Conservation (phyloP, 2,888 invertebrate genomes). For the Andrena chrysosceles region DNA sequence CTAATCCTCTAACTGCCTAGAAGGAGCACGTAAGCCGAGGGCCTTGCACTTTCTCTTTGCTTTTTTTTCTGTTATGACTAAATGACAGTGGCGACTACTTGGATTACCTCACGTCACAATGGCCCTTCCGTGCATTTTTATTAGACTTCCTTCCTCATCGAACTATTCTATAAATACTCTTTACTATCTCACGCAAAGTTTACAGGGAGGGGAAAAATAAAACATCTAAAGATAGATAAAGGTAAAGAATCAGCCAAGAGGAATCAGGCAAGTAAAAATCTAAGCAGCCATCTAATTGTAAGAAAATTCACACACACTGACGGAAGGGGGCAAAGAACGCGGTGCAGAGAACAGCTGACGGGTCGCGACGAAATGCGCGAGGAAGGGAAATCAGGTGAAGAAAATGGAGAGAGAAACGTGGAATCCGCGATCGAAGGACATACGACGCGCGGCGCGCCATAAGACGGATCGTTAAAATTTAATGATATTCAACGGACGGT, state of each 20-base stretch:
- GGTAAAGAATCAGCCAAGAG: too few species aligned
- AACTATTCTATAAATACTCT: too few species aligned
- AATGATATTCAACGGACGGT: slow-evolving; percentile 71
- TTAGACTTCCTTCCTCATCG: not conserved
- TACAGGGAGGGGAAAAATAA: too few species aligned
- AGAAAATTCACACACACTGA: too few species aligned
- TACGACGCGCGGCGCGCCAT: slow-evolving; percentile 55
- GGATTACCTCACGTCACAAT: slow-evolving; percentile 16
- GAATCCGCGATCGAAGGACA: slow-evolving; percentile 63
- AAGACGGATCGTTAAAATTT: slow-evolving; percentile 70
- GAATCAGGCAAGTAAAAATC: too few species aligned
- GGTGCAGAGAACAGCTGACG: too few species aligned
- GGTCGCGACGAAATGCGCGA: not conserved
- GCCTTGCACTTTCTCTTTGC: not conserved
- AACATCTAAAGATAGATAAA: too few species aligned
- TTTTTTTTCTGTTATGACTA: slow-evolving; percentile 13
- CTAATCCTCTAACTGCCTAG: slow-evolving; percentile 54
- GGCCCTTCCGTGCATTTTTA: not conserved
- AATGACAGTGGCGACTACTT: not conserved
- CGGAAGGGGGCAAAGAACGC: too few species aligned
- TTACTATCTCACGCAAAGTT: too few species aligned
- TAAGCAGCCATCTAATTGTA: too few species aligned
- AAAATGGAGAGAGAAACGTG: not conserved
- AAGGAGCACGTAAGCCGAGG: not conserved
- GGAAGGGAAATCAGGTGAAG: not conserved